Base-by-base conservation (phyloP, 2,888 invertebrate species). In the Hydraecia micacea region DNA sequence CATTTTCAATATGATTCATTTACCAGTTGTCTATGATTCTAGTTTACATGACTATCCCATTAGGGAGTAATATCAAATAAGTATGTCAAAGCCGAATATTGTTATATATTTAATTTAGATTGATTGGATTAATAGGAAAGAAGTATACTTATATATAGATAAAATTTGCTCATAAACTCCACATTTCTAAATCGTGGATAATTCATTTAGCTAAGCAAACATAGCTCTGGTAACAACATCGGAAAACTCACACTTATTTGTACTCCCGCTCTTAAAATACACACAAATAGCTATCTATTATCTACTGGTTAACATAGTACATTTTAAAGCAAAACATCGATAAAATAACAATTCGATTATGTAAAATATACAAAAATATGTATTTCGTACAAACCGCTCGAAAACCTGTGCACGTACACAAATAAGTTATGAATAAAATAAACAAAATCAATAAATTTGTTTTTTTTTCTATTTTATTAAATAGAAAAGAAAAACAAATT, bases 281-380 rank as follows among this genome's bases (percentile, higher is more conserved):
- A 87, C 87, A 86, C 86, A 80, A 77, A 87, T 73, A 84, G 71
- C 79, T 85, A 87, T 79, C 70, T 87, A 87, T 73, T 83, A 87
- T 75, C 76, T 89, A 89, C 81, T 79, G 84, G 69, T 84, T 88
- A 87, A 86, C 74, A 85, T 81, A n/a, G n/a, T n/a, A 82, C 80
- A 86, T 55, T 77, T 82, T 76, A 84, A 87, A 87, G 81, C 86
- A 87, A 87, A 86, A 88, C 84, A 86, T 79, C 82, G 36, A 86
- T 82, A 77, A 80, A 72, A 81, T 74, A 58, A 78, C 60, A 77
- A 83, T 78, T 74, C 66, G 60, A 85, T 80, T 83, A 88, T 86
- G 77, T 86, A 88, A 85, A 88, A 86, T 69, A 88, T 85, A 86
- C 74, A 83, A 86, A 88, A 86, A 88, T 88, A 88, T 77, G 42